These are phyloP conservation scores for Alentia gelatinosa DNA, from an alignment of 2,888 invertebrate species.

Conservation along the genomic window DNA sequence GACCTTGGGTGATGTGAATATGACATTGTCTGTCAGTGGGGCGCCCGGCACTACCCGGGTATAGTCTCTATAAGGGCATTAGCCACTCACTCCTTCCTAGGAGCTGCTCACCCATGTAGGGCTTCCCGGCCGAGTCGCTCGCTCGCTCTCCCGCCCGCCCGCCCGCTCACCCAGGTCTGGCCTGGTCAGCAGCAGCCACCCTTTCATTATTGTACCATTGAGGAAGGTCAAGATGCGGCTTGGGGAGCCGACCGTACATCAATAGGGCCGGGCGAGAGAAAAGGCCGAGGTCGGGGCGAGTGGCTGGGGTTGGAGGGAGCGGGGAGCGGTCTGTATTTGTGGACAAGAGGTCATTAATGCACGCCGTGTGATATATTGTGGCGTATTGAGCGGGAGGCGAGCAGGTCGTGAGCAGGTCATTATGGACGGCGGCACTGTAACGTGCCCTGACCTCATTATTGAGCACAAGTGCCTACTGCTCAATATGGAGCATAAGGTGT, in stretches of 20 bases:
- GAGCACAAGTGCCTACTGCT: too few relatives aligned
- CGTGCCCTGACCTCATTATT: not conserved
- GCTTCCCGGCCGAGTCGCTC: not conserved
- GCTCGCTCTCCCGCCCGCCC: not conserved
- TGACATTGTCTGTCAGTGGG: not conserved
- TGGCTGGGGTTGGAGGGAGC: not conserved
- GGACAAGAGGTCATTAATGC: slow-evolving; percentile 53
- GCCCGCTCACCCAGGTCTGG: not conserved
- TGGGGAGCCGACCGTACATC: not conserved
- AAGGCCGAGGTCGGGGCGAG: not conserved
- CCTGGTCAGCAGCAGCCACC: not conserved
- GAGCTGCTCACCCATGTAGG: not conserved
- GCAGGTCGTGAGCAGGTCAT: slow-evolving; percentile 35
- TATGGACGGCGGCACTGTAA: not conserved
- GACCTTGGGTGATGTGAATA: not conserved
- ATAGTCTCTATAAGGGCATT: not conserved
- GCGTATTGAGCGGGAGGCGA: slow-evolving; percentile 41
- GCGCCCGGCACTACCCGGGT: not conserved
- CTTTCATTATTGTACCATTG: slow-evolving; percentile 20
- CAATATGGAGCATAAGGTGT: too few relatives aligned
- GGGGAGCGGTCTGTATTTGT: slow-evolving; percentile 26
- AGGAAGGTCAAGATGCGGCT: slow-evolving; percentile 44
- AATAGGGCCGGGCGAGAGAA: slow-evolving; percentile 2
- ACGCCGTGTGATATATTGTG: slow-evolving; percentile 44
- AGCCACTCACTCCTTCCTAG: not conserved